Conservation (phyloP, 2,113 vertebrate genomes). For the Tupaia tana region DNA sequence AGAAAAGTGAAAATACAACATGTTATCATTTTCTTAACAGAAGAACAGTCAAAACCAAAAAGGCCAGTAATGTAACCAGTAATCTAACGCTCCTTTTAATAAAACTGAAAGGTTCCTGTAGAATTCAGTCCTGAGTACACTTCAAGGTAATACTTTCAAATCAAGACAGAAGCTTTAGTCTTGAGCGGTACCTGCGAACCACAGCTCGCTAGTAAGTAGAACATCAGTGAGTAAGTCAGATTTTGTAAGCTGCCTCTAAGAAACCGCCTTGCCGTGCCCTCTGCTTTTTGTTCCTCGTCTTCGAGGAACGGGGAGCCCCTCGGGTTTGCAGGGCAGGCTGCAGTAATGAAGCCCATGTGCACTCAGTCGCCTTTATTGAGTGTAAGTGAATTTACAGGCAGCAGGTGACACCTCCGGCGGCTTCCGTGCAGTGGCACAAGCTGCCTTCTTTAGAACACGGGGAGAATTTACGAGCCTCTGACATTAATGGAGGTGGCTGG, state of each 20-base stretch:
- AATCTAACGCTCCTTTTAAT: not conserved
- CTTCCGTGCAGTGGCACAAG: slow-evolving; percentile 85
- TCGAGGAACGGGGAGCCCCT: slow-evolving; percentile 46
- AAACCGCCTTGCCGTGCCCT: not conserved
- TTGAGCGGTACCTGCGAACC: not conserved
- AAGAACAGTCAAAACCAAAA: slow-evolving; percentile 55
- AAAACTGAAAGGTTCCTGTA: not conserved
- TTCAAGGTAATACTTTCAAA: not conserved
- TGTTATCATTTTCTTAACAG: not conserved
- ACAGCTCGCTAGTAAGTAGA: not conserved
- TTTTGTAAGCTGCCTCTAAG: not conserved
- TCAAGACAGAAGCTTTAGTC: not conserved
- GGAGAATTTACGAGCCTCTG: slow-evolving; percentile 83
- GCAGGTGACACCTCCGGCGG: slow-evolving; percentile 80
- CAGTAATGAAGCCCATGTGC: slow-evolving; percentile 79
- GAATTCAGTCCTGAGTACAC: not conserved
- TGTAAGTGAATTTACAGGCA: slow-evolving; percentile 87
- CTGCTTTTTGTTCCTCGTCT: not conserved
- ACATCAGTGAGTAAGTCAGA: not conserved
- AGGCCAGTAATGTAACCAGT: accelerated
- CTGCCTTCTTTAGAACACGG: slow-evolving; percentile 66
- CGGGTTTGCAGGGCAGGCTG: slow-evolving; percentile 61
- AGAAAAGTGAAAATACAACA: slow-evolving; percentile 53
- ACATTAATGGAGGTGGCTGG: slow-evolving; percentile 82
- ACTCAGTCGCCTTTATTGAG: slow-evolving; percentile 84